Percentiles rank a stretch among this genome's conserved stretches.
Evolutionary conservation across 2,888 invertebrate species (phyloP).

Genomic region (Magallana nippona): DNA sequence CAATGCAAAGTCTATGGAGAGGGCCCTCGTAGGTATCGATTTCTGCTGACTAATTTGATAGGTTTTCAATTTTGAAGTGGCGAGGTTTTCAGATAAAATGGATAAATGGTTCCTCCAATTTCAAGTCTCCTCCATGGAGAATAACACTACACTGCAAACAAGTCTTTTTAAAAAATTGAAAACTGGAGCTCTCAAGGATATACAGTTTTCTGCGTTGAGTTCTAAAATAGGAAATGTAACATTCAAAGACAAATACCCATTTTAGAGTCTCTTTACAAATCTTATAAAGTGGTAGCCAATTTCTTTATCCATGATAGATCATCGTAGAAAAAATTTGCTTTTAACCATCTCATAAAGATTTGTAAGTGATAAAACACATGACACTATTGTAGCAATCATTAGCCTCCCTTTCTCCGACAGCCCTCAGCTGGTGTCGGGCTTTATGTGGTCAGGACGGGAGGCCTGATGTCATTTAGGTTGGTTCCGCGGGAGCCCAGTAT

Average conservation of each 20-base stretch:
- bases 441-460: neutral
- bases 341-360: neutral
- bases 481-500: neutral
- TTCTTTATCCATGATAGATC: neutral
- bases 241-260: no score
- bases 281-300: no score
- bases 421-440: neutral
- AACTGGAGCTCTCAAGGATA: no score
- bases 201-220: no score
- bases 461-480: slow-evolving; percentile 2
- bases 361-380: slow-evolving; percentile 5
- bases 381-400: neutral
- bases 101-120: neutral
- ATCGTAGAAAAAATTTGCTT: neutral
- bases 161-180: no score
- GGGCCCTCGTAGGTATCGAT: neutral
- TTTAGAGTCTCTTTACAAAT: no score
- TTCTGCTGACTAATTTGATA: neutral
- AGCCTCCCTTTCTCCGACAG: neutral
- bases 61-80: slow-evolving; percentile 18
- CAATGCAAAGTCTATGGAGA: neutral
- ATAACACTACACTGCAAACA: no score
- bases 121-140: no score
- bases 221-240: no score
- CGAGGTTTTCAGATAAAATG: neutral